Conservation (phyloP, 2,797 vertebrate species). For the Epinephelus coioides region DNA sequence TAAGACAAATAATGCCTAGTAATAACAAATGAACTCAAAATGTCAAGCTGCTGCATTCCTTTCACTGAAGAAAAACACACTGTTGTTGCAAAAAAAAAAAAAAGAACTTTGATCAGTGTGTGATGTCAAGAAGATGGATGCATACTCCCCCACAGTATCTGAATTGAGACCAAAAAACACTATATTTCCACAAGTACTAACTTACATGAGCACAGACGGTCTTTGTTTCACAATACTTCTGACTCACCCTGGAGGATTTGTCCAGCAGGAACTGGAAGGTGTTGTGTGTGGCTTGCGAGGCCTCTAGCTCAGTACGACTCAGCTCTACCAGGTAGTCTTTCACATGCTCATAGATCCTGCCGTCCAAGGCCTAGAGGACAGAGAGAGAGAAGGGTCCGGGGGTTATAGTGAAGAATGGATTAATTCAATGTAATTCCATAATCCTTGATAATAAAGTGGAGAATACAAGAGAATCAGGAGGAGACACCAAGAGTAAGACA, state of each 20-base stretch:
- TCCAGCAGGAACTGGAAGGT: conserved; percentile 98
- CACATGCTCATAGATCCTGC: conserved; percentile 94
- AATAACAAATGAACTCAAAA: conserved; percentile 30
- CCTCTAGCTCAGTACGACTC: conserved; percentile 95
- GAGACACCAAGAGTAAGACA: conserved; percentile 22
- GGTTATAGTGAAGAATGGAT: conserved; percentile 32
- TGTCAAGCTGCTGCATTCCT: conserved; percentile 3
- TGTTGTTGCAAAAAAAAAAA: neutral
- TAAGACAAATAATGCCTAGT: conserved; percentile 8
- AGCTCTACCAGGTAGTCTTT: conserved; percentile 97
- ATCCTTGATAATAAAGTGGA: conserved; percentile 23
- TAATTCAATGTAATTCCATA: conserved; percentile 22
- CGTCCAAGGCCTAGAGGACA: conserved; percentile 91
- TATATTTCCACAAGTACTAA: neutral
- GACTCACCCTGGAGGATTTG: conserved; percentile 94
- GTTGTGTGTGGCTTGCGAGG: conserved; percentile 94
- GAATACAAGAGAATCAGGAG: conserved; percentile 14
- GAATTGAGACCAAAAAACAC: conserved; percentile 4
- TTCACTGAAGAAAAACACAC: neutral
- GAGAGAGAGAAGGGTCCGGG: conserved; percentile 25
- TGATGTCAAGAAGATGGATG: conserved; percentile 11
- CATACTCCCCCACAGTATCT: neutral
- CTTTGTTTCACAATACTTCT: conserved; percentile 16
- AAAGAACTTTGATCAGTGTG: neutral
- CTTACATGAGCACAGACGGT: neutral